Base-by-base conservation (phyloP, 2,888 invertebrate genomes). In the Philopedon plagiatum region DNA sequence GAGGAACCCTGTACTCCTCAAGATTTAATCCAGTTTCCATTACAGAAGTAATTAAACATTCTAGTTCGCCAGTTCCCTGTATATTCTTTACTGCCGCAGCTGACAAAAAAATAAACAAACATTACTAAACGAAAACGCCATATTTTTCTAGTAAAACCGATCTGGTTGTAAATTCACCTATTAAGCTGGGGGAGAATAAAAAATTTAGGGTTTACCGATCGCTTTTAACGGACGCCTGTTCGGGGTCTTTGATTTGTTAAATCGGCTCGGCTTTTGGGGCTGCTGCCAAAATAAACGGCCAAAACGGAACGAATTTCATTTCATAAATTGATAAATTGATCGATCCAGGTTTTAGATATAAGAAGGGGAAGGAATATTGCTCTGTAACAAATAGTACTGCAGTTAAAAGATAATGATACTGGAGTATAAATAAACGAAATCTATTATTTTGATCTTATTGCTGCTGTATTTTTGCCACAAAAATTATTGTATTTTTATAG, bases 201-300 rank as follows among this genome's bases (percentile, higher is more conserved):
- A 72, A 71, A 71, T 71, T 65, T 41, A 9, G 44, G 65, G 71
- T 61, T 66, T 71, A 61, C 71, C 65, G 65, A 65, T 51, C 65
- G 71, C 58, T 71, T 71, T 71, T 60, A 65, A 54, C 65, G 65
- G 39, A 26, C 54, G 60, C 71, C 26, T 58, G 58, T 51, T 64
- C 60, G 49, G 70, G 60, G 19, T 23, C 71, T 71, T 71, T 65
- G 71, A 71, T 71, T 71, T 71, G 71, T 66, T 65, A 71, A 71
- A 71, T 71, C 65, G 65, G 58, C 54, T 71, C 63, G 71, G 71
- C 19, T 69, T 69, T 69, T 44, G 56, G 56, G 62, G 62, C 63
- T 69, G 62, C 69, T 46, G 63, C 56, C 41, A 68, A 61, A 58
- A 62, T 69, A 69, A 69, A 69, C 62, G 69, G 57, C 44, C 62